A percentile compares a stretch with the other conserved stretches of the same genome.
Evolutionary conservation across 2,113 vertebrate genomes (phyloP).

Genomic region (Gymnorhina tibicen): DNA sequence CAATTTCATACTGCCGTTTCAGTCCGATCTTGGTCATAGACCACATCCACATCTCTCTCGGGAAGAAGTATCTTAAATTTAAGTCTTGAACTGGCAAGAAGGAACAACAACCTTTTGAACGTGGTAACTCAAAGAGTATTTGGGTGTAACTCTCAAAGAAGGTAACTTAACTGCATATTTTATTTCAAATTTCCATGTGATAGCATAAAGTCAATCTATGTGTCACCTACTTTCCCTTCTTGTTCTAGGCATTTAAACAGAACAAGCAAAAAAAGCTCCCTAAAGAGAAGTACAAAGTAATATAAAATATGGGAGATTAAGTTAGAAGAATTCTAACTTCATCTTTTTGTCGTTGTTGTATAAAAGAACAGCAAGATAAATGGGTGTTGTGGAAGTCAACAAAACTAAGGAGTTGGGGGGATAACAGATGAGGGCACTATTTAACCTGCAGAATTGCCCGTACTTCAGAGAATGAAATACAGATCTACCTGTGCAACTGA

Average conservation of each 20-base stretch:
- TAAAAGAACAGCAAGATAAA: background rate
- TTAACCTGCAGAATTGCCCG: background rate
- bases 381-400: background rate
- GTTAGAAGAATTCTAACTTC: background rate
- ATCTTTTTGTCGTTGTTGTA: background rate
- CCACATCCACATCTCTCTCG: background rate
- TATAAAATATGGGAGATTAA: background rate
- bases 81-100: background rate
- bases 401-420: background rate
- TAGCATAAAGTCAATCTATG: background rate
- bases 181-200: background rate
- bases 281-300: background rate
- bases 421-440: background rate
- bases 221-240: background rate
- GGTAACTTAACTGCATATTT: background rate
- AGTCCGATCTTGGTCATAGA: background rate
- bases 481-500: background rate
- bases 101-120: background rate
- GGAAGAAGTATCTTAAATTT: background rate
- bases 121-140: background rate
- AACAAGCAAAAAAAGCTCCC: background rate
- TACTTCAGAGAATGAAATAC: background rate
- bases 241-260: background rate
- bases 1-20: background rate
- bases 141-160: background rate